Percentiles rank a stretch among this genome's conserved stretches.
Evolutionary conservation across 2,888 invertebrate species (phyloP).

Genomic region (Lepidocyrtoides sp.): DNA sequence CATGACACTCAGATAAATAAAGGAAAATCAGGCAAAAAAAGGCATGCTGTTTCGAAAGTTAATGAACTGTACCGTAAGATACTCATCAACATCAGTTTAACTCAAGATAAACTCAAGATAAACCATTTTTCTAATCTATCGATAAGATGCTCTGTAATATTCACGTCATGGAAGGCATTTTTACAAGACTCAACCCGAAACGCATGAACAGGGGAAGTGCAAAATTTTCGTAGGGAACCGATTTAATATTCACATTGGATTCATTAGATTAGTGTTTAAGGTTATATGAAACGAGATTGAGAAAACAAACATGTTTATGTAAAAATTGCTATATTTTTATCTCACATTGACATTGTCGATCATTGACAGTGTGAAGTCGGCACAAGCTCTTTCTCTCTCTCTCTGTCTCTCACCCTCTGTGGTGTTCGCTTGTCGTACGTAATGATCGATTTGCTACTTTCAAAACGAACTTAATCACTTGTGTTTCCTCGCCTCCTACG

Average conservation of each 20-base stretch:
- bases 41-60: not conserved
- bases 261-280: not conserved
- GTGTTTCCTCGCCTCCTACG: conserved; percentile 54
- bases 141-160: not conserved
- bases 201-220: too few species aligned
- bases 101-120: not conserved
- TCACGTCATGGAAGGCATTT: not conserved
- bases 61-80: conserved; percentile 16
- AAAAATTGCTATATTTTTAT: not conserved
- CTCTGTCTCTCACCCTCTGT: too few species aligned
- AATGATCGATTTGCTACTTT: not conserved
- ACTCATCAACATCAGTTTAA: conserved; percentile 2
- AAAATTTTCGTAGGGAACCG: too few species aligned
- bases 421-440: not conserved
- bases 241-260: too few species aligned
- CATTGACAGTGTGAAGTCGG: conserved; percentile 14
- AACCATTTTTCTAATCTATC: not conserved
- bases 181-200: too few species aligned
- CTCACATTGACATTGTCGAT: conserved; percentile 15
- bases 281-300: not conserved
- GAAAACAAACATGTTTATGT: conserved; percentile 10
- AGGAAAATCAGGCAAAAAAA: not conserved
- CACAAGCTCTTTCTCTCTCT: not conserved
- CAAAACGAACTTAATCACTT: conserved; percentile 38
- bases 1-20: conserved; percentile 31